phyloP scores from a whole-genome alignment of 2,797 vertebrate genomes.

The Sebastes oblongus region DNA sequence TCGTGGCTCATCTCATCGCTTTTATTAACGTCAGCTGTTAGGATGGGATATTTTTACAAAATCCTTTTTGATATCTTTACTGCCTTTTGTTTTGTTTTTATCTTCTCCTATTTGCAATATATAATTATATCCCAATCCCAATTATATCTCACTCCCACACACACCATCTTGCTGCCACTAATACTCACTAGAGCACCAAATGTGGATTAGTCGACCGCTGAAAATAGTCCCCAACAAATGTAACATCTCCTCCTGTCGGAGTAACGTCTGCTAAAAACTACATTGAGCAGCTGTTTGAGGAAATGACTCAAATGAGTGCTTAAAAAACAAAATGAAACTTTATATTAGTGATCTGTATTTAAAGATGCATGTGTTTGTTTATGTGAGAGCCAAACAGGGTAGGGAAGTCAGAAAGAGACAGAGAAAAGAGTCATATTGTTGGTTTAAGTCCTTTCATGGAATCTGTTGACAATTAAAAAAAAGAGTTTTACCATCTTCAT shows the following conservation, averaged over 20 bases:
- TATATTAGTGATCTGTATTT: neutral
- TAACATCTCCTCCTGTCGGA: neutral
- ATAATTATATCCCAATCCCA: neutral
- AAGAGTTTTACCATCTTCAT: too few relatives aligned
- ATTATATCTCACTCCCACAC: neutral
- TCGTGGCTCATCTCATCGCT: neutral
- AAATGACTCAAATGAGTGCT: neutral
- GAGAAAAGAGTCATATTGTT: neutral
- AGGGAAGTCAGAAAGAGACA: neutral
- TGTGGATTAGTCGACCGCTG: neutral
- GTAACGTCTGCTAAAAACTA: neutral
- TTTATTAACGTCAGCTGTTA: conserved; percentile 15
- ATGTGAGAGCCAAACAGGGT: neutral
- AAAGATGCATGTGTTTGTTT: neutral
- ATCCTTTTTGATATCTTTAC: neutral
- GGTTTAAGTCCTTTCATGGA: neutral
- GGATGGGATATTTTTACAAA: neutral
- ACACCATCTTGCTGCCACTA: neutral
- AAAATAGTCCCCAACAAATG: neutral
- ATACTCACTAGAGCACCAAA: neutral
- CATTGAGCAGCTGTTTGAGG: neutral
- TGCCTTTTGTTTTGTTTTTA: neutral
- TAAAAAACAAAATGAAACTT: too few relatives aligned
- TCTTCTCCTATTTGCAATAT: neutral
- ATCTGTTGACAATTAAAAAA: neutral